Base-by-base conservation (phyloP, 1,140 invertebrate species). In the Rhizoglyphus robini region DNA sequence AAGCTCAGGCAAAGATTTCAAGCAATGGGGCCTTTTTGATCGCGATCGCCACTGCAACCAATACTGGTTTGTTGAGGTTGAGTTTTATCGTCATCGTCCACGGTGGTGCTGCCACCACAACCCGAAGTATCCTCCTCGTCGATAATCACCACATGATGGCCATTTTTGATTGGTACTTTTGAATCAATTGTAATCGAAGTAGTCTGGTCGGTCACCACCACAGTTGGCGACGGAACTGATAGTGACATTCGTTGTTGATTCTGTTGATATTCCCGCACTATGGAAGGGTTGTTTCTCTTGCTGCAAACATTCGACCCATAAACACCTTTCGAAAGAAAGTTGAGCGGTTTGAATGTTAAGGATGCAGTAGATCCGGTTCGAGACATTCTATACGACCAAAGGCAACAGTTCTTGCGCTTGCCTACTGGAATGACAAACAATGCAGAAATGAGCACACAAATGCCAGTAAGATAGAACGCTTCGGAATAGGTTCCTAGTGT, bases 401-500 rank as follows among this genome's bases (percentile, higher is more conserved):
- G 1, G 23, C 48, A 51, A 38, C 63, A 64, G 27, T 49, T 64
- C 5, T n/a, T 18, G 23, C n/a, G 20, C 5, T 27, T 64, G 15
- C 68, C 59, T 13, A 72, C 54, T 1, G 71, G 71, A 23, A 88
- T 76, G 49, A 94, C 75, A 63, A 93, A 82, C 23, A 84, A 69
- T 3, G 91, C 92, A 63, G 89, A 92, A 20, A 94, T 67, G 38
- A 83, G 82, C 64, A 93, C 88, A 75, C 90, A 90, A 47, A 87
- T 78, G 3, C 90, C 90, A 25, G 88, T 86, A 63, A 88, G 75
- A 76, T 88, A 90, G 77, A 93, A 94, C 0, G 90, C 86, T n/a
- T 86, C 74, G 71, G 88, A 81, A 76, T 90, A 91, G 5, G 80
- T 82, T 32, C 82, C 83, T 0, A 86, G 88, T 4, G 86, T 78